Percentiles rank a stretch among this genome's conserved stretches.
Conservation (phyloP, 2,113 vertebrate genomes). For the Prionailurus viverrinus region DNA sequence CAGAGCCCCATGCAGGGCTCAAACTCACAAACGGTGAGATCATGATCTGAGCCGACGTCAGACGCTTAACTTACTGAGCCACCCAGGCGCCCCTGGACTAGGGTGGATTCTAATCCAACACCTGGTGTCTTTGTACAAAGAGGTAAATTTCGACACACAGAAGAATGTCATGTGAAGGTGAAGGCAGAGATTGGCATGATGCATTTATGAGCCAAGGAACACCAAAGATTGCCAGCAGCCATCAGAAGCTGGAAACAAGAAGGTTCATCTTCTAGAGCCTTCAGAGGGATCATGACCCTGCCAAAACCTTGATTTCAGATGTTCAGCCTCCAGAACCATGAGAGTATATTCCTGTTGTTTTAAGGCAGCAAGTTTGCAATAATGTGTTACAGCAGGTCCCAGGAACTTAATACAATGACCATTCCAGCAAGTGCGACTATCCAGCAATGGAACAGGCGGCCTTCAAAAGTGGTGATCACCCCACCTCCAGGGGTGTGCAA, state of each 20-base stretch:
- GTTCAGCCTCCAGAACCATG: not conserved
- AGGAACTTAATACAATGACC: not conserved
- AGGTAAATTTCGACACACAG: not conserved
- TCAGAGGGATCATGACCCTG: not conserved
- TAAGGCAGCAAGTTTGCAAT: not conserved
- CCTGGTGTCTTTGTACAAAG: not conserved
- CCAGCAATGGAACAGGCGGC: fast-evolving
- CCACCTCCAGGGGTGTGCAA: not conserved
- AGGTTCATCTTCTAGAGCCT: not conserved
- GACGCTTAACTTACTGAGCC: no score
- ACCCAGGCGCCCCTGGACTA: not conserved
- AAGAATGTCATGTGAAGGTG: not conserved
- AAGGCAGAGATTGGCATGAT: not conserved
- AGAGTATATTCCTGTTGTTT: not conserved
- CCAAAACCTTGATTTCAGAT: not conserved
- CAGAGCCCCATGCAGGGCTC: no score
- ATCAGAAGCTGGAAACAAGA: not conserved
- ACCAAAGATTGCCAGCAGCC: not conserved
- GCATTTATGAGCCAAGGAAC: not conserved
- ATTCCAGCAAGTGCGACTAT: not conserved
- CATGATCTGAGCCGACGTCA: no score
- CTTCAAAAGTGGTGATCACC: not conserved
- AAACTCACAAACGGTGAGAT: no score
- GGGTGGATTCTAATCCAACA: not conserved
- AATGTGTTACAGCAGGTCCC: not conserved